These are phyloP conservation scores for Lacerta bilineata DNA, from an alignment of 2,797 vertebrate species.

Conservation along the genomic window DNA sequence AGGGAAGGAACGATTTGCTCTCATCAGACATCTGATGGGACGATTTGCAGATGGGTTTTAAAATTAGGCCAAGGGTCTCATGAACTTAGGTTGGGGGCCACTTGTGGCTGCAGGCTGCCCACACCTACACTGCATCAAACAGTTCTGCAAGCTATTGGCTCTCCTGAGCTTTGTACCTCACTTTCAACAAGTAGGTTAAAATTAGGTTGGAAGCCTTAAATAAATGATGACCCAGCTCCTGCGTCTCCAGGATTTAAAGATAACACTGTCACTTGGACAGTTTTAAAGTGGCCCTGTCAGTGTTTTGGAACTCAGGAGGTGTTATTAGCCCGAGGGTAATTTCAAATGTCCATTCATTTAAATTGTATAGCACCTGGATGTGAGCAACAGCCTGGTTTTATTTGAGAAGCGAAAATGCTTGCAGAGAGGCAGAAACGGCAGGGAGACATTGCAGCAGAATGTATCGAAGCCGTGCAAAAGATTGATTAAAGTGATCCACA, in stretches of 20 bases:
- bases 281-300: not conserved
- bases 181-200: not conserved
- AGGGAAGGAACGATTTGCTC: too few species aligned
- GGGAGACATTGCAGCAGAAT: not conserved
- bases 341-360: not conserved
- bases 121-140: not conserved
- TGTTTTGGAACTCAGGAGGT: not conserved
- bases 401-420: not conserved
- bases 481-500: not conserved
- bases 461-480: not conserved
- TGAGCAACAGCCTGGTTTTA: not conserved
- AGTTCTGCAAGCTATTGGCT: not conserved
- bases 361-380: not conserved
- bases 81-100: too few species aligned
- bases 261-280: not conserved
- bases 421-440: not conserved
- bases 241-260: not conserved
- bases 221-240: not conserved
- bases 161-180: not conserved
- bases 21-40: too few species aligned
- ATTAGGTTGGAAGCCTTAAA: not conserved
- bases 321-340: too few species aligned
- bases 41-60: too few species aligned
- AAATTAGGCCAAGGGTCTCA: too few species aligned
- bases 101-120: too few species aligned